These are phyloP conservation scores for Marcusenius ussheri DNA, from an alignment of 2,113 vertebrate genomes.

Conservation along the genomic window DNA sequence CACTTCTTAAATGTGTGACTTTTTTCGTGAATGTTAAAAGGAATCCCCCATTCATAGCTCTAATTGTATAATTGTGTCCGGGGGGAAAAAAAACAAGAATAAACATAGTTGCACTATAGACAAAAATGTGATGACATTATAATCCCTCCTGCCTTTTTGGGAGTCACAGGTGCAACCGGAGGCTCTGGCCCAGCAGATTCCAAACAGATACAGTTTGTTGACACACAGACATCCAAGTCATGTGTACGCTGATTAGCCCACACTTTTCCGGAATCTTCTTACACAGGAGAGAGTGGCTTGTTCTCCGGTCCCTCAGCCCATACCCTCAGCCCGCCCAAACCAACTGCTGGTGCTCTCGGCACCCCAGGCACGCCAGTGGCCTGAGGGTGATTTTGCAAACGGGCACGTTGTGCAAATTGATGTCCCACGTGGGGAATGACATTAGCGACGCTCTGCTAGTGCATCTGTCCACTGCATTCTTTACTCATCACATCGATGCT, in stretches of 20 bases:
- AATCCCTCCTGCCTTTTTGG: background rate
- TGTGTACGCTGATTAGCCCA: background rate
- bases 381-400: conserved; percentile 32
- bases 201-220: background rate
- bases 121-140: background rate
- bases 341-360: conserved; percentile 4
- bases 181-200: background rate
- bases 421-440: conserved; percentile 37
- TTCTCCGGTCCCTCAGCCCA: background rate
- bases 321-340: background rate
- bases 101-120: background rate
- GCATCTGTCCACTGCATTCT: conserved; percentile 15
- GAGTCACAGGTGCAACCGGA: background rate
- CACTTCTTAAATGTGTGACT: background rate
- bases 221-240: background rate
- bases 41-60: background rate
- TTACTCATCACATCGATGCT: background rate
- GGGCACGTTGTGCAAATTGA: conserved; percentile 33
- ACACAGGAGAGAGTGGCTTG: background rate
- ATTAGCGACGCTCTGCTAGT: conserved; percentile 30
- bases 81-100: background rate
- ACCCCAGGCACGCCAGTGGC: background rate
- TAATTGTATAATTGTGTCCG: background rate
- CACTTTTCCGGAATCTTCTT: background rate
- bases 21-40: background rate